These are phyloP conservation scores for Mus spicilegus DNA, from an alignment of 2,113 vertebrate species.

Conservation along the genomic window DNA sequence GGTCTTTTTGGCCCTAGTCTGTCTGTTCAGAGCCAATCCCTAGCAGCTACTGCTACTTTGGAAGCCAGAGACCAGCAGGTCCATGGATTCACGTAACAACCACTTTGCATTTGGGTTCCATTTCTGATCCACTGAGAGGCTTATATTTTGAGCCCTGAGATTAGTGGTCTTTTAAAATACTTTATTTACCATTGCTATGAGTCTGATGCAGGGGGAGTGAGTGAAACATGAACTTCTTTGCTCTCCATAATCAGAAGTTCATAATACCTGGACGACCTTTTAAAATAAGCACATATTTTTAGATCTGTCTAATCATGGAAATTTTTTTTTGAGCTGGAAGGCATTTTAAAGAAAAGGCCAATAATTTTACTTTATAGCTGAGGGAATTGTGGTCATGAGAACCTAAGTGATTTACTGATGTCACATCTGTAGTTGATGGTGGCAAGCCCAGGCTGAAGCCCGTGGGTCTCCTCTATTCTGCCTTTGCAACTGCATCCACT, in stretches of 20 bases:
- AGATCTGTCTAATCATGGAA: constrained; percentile 34
- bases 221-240: constrained; percentile 44
- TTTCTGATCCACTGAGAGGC: constrained; percentile 52
- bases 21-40: background rate
- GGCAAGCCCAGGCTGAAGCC: background rate
- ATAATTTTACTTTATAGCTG: constrained; percentile 57
- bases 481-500: background rate
- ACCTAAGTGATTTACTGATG: constrained; percentile 50
- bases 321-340: background rate
- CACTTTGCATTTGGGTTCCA: constrained; percentile 45
- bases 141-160: constrained; percentile 42
- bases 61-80: constrained; percentile 59
- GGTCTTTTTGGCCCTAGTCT: background rate
- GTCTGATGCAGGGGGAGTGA: constrained; percentile 7
- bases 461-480: background rate
- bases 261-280: constrained; percentile 15
- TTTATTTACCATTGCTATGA: constrained; percentile 58
- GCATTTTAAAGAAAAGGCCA: constrained; percentile 55
- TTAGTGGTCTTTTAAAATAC: constrained; percentile 53
- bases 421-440: background rate
- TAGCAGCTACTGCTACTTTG: background rate
- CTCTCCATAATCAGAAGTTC: constrained; percentile 28
- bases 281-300: constrained; percentile 48
- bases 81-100: background rate
- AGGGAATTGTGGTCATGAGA: constrained; percentile 41